phyloP scores from a whole-genome alignment of 37 sponge, comb jelly and placozoan species.

The Petrosia ficiformis region DNA sequence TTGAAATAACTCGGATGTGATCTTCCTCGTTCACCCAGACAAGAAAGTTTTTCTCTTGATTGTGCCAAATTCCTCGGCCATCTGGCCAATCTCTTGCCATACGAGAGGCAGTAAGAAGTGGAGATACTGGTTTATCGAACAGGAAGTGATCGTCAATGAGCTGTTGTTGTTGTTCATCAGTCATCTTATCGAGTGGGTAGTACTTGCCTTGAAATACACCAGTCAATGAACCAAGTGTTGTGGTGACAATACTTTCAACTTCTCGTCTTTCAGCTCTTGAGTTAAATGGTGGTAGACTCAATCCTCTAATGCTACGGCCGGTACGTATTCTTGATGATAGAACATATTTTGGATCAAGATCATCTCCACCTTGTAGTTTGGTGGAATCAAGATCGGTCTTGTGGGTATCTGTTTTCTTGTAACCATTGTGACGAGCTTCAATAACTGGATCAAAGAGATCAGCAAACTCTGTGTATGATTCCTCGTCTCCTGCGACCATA shows the following conservation, averaged over 20 bases:
- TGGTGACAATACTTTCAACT: constrained; percentile 53
- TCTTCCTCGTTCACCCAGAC: constrained; percentile 95
- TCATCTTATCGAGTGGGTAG: constrained; percentile 81
- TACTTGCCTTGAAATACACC: constrained; percentile 71
- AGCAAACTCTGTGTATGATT: constrained; percentile 69
- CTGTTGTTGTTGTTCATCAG: constrained; percentile 70
- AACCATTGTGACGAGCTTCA: constrained; percentile 52
- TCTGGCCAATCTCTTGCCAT: constrained; percentile 77
- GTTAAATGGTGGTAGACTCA: constrained; percentile 61
- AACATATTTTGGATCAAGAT: constrained; percentile 64
- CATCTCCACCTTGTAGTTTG: constrained; percentile 39
- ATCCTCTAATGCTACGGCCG: constrained; percentile 68
- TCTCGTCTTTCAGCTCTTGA: constrained; percentile 66
- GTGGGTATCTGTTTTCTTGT: constrained; percentile 59
- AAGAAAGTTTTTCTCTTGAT: constrained; percentile 73
- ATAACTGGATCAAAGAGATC: constrained; percentile 70
- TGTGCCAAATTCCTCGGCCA: constrained; percentile 74
- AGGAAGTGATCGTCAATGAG: constrained; percentile 93
- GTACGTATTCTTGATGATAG: constrained; percentile 64
- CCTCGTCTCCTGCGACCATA: constrained; percentile 78
- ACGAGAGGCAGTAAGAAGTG: constrained; percentile 57
- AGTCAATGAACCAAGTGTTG: constrained; percentile 48
- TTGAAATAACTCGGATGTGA: constrained; percentile 89
- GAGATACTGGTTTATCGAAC: constrained; percentile 69
- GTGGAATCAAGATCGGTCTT: constrained; percentile 54